Conservation (phyloP, 1,140 invertebrate species). For the Drosophila paulistorum region DNA sequence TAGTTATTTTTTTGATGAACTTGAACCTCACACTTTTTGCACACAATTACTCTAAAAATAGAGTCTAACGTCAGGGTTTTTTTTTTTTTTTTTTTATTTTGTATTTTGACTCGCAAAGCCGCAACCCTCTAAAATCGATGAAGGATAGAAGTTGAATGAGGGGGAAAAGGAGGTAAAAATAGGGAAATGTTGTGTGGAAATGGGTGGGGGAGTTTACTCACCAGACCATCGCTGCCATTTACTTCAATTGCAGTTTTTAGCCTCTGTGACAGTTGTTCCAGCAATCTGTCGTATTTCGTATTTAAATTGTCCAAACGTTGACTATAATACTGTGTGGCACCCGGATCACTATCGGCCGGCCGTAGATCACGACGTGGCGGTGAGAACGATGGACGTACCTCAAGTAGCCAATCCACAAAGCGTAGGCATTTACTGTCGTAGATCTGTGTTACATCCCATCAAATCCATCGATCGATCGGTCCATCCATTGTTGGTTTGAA, state of each 20-base stretch:
- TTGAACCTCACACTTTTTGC: constrained; percentile 51
- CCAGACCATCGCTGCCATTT: constrained; percentile 84
- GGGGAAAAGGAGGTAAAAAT: neutral
- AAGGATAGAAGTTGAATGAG: neutral
- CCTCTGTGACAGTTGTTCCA: constrained; percentile 89
- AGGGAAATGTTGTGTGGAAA: neutral
- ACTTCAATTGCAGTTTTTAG: constrained; percentile 83
- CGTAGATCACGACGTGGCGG: constrained; percentile 81
- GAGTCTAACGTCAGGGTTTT: constrained; percentile 41
- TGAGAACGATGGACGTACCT: constrained; percentile 84
- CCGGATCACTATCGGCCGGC: constrained; percentile 76
- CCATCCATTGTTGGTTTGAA: constrained; percentile 40
- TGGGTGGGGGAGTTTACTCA: constrained; percentile 83
- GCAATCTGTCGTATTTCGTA: constrained; percentile 89
- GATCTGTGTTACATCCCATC: constrained; percentile 83
- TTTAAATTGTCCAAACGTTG: constrained; percentile 93
- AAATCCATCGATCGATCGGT: constrained; percentile 7
- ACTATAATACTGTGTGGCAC: constrained; percentile 91
- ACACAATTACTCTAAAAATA: constrained; percentile 40
- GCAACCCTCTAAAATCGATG: constrained; percentile 13
- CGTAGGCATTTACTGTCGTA: constrained; percentile 92
- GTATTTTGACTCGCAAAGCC: constrained; percentile 37
- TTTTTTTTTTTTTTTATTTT: constrained; percentile 6
- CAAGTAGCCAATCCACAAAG: constrained; percentile 94
- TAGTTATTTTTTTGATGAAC: constrained; percentile 49